phyloP scores from a whole-genome alignment of 2,797 vertebrate genomes.

The Tapirus indicus region DNA sequence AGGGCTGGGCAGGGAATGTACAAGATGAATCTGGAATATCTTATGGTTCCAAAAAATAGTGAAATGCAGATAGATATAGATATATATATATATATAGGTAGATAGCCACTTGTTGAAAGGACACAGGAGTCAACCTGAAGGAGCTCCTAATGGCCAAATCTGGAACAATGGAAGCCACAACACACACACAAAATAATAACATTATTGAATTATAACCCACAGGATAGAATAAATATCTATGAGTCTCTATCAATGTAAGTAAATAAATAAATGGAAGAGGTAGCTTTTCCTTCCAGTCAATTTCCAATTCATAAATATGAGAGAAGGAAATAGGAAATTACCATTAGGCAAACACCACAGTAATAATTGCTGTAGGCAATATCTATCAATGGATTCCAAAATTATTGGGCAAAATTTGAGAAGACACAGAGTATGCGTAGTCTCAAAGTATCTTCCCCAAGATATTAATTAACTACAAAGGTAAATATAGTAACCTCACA shows the following conservation, averaged over 20 bases:
- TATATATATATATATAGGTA: no score
- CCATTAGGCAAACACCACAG: neutral
- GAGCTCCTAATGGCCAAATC: no score
- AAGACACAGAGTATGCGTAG: neutral
- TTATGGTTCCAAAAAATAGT: no score
- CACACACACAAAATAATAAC: no score
- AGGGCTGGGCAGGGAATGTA: no score
- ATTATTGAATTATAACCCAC: neutral
- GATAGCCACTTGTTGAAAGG: no score
- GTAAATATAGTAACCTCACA: neutral
- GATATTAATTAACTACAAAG: neutral
- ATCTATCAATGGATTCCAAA: neutral
- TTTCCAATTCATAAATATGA: neutral
- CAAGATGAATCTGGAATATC: no score
- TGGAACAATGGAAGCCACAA: no score
- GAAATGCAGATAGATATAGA: no score
- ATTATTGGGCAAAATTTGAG: neutral
- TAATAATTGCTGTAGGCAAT: neutral
- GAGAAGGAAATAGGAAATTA: neutral
- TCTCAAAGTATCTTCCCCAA: neutral
- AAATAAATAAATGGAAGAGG: neutral
- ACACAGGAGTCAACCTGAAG: no score
- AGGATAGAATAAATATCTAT: neutral
- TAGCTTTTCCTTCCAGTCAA: neutral
- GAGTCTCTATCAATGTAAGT: neutral